Evolutionary conservation across 1,140 invertebrate species (phyloP).

Genomic region (Agrypnia vestita): DNA sequence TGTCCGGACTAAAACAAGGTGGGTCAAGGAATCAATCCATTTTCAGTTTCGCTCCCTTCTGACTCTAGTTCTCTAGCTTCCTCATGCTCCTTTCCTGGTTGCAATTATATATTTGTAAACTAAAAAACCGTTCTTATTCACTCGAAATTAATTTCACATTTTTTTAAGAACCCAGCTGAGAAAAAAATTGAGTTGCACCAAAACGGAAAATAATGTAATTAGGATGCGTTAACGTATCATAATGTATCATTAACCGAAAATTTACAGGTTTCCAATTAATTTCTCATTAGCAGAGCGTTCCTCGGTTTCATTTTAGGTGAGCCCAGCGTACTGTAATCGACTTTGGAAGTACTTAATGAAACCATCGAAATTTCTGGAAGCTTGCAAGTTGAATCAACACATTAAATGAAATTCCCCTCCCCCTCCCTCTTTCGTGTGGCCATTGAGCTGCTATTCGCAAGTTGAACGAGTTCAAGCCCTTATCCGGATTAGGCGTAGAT

Average conservation of each 20-base stretch:
- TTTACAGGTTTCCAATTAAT: conserved; percentile 14
- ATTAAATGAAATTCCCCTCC: conserved; percentile 51
- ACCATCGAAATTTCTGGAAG: conserved; percentile 45
- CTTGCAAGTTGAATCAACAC: conserved; percentile 53
- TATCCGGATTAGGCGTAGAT: conserved; percentile 43
- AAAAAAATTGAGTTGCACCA: no score
- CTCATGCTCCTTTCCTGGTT: no score
- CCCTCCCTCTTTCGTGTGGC: conserved; percentile 3
- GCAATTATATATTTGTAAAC: no score
- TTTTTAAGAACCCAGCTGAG: no score
- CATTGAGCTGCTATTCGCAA: conserved; percentile 35
- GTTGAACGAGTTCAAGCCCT: conserved; percentile 45
- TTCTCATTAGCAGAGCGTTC: conserved; percentile 9
- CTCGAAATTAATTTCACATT: no score
- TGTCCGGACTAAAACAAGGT: no score
- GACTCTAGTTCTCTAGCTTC: no score
- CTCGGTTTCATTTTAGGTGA: conserved; percentile 27
- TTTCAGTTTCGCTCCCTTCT: no score
- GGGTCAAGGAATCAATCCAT: no score
- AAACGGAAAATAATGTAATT: no score
- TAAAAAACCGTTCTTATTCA: no score
- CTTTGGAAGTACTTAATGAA: conserved; percentile 55
- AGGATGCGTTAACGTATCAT: no score
- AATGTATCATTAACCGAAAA: not conserved
- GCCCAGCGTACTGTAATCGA: conserved; percentile 49